phyloP scores from a whole-genome alignment of 2,888 invertebrate species.

The Creontiades dilutus region DNA sequence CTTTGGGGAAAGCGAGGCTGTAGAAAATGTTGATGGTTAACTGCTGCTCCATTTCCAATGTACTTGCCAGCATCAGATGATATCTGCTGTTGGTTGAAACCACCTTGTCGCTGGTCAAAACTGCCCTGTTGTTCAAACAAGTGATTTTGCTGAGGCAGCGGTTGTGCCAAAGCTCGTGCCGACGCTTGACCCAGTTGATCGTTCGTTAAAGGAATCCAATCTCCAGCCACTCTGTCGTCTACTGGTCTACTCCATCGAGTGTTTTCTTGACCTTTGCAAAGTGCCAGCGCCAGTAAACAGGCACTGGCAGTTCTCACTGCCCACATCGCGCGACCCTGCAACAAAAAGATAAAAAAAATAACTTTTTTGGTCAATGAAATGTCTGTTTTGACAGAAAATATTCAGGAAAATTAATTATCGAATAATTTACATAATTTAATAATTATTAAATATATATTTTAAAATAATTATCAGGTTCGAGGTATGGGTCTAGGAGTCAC shows the following conservation, averaged over 20 bases:
- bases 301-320: constrained; percentile 72
- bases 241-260: constrained; percentile 76
- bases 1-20: constrained; percentile 70
- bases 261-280: constrained; percentile 70
- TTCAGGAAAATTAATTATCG: too few relatives aligned
- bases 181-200: constrained; percentile 73
- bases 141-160: constrained; percentile 66
- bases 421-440: too few relatives aligned
- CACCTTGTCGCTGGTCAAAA: constrained; percentile 46
- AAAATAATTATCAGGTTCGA: too few relatives aligned
- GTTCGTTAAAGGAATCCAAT: constrained; percentile 81
- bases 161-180: constrained; percentile 72
- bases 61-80: constrained; percentile 40
- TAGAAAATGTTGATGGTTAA: constrained; percentile 62
- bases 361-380: not conserved
- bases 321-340: constrained; percentile 72
- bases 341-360: not conserved
- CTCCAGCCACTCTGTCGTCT: constrained; percentile 77
- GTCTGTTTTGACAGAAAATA: too few relatives aligned
- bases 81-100: constrained; percentile 46
- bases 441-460: too few relatives aligned
- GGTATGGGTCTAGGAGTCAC: too few relatives aligned
- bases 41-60: constrained; percentile 37
- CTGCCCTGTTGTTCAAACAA: constrained; percentile 62
- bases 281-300: constrained; percentile 71